Base-by-base conservation (phyloP, 2,888 invertebrate species). In the Drosophila austrosaltans region DNA sequence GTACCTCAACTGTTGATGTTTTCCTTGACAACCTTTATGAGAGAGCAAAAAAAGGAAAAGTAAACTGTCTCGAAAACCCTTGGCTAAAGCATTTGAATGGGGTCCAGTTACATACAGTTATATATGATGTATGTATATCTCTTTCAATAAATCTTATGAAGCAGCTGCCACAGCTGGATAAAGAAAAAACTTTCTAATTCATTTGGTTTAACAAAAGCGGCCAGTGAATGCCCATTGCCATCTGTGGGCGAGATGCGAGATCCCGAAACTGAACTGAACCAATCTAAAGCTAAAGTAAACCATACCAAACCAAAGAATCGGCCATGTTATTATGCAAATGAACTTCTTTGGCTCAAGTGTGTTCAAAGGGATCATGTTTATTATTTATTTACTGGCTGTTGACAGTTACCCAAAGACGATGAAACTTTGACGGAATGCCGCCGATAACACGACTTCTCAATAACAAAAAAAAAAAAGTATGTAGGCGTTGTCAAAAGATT, bases 331-430 rank as follows among this genome's bases (percentile, higher is more conserved):
- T 84, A 84, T 84, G 83, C 74, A 84, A 84, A 84, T 84, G 73
- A 88, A 64, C 48, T 66, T 66, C 16, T 16, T 69, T 65, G 81
- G 70, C 61, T 68, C 72, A 76, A 77, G 72, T 88, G 77, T 72
- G 83, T 72, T 88, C 75, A 88, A 83, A 81, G 74, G 78, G 81
- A 87, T 87, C 86, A 77, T 76, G 81, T 86, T 86, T 81, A 87
- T 86, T 79, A 89, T 82, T 87, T 86, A 89, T 87, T 89, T 83
- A 82, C 89, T 66, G 75, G 62, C 77, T 87, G 86, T 89, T 87
- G 82, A 73, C 86, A 85, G 59, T 73, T 76, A 72, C 73, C 72
- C 77, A 71, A 69, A 36, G 57, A 36, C 57, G 10, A 10, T 36
- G 57, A 36, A 58, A 63, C 53, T 77, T 62, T 66, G 79, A 71